Percentiles rank a stretch among this genome's conserved stretches.
These are phyloP conservation scores for Colletes collaris DNA, from an alignment of 2,888 invertebrate genomes.

Conservation along the genomic window DNA sequence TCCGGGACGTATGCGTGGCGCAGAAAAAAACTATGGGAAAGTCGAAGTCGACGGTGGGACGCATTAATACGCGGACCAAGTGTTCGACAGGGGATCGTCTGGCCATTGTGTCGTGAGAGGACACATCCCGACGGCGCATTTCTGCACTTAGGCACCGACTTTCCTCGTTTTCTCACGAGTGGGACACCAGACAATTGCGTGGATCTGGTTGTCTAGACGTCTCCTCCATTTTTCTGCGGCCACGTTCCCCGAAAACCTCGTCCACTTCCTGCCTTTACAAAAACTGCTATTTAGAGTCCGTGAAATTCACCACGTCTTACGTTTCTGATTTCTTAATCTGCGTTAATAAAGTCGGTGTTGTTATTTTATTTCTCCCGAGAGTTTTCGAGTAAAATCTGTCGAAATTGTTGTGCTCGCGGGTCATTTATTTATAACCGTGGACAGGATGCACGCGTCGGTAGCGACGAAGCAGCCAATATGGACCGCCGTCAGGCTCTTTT, in stretches of 20 bases:
- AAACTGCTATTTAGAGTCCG: too few relatives aligned
- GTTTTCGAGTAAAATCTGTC: neutral
- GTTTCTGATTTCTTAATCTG: too few relatives aligned
- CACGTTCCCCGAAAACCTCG: conserved; percentile 75
- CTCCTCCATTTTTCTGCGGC: conserved; percentile 66
- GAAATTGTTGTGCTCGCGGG: neutral
- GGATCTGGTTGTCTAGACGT: conserved; percentile 81
- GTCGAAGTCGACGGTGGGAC: neutral
- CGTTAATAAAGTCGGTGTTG: too few relatives aligned
- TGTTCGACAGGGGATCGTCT: conserved; percentile 24
- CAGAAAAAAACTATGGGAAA: neutral
- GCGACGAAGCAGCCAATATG: conserved; percentile 55
- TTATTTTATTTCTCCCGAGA: too few relatives aligned
- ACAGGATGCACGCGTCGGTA: conserved; percentile 35
- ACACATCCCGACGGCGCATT: conserved; percentile 46
- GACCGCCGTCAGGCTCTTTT: conserved; percentile 69
- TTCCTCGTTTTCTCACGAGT: conserved; percentile 73
- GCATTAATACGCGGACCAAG: conserved; percentile 2
- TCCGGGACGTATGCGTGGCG: too few relatives aligned
- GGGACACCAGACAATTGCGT: conserved; percentile 77
- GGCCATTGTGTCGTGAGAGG: conserved; percentile 60
- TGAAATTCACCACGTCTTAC: too few relatives aligned
- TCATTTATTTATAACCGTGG: conserved; percentile 44
- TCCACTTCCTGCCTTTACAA: neutral
- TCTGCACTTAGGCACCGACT: conserved; percentile 63